Percentiles rank a stretch among this genome's conserved stretches.
Evolutionary conservation across 2,797 vertebrate species (phyloP).

Genomic region (Poeciliopsis presidionis): DNA sequence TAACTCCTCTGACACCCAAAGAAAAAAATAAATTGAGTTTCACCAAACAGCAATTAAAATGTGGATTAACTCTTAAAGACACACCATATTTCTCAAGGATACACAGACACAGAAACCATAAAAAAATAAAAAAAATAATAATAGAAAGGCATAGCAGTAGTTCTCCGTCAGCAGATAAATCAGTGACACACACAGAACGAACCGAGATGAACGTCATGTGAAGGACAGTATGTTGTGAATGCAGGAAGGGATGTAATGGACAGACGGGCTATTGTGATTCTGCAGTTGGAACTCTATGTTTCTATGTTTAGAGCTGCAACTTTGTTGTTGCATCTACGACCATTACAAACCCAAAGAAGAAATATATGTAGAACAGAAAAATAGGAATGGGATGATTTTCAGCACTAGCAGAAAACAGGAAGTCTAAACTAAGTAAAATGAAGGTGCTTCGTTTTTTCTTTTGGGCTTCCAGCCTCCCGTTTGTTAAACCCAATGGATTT

Average conservation of each 20-base stretch:
- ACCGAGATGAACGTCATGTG: not conserved
- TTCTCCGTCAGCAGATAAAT: constrained; percentile 2
- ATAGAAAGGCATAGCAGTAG: not conserved
- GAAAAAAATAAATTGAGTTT: constrained; percentile 14
- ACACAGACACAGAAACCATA: not conserved
- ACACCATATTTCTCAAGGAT: not conserved
- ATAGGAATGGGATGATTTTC: not conserved
- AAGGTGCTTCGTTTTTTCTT: not conserved
- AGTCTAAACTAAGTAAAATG: not conserved
- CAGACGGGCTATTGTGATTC: not conserved
- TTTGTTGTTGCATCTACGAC: not conserved
- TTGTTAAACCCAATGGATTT: not conserved
- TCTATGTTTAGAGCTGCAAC: not conserved
- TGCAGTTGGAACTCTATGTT: constrained; percentile 16
- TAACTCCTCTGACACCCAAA: not conserved
- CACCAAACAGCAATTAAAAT: constrained; percentile 43
- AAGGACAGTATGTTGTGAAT: constrained; percentile 9
- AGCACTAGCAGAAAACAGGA: not conserved
- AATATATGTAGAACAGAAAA: not conserved
- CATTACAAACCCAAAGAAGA: not conserved
- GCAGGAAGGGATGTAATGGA: constrained; percentile 17
- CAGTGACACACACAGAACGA: constrained; percentile 20
- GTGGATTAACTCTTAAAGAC: constrained; percentile 47
- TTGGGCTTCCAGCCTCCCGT: not conserved
- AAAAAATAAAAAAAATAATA: not conserved